These are phyloP conservation scores for Phasianus colchicus DNA, from an alignment of 2,113 vertebrate species.

Conservation along the genomic window DNA sequence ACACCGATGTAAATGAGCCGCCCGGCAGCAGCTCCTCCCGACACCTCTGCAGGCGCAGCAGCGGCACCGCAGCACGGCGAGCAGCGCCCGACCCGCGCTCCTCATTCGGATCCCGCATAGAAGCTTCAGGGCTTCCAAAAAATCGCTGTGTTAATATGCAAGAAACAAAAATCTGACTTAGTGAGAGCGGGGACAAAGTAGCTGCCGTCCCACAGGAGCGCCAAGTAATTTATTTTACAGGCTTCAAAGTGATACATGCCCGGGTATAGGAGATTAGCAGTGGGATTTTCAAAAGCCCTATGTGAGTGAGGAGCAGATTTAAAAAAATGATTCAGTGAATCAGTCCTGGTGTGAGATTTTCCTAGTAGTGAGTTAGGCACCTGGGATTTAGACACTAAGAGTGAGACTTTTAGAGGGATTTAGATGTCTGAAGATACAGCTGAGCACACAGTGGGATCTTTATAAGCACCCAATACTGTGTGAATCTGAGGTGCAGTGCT, in stretches of 20 bases:
- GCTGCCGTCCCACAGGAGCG: conserved; percentile 34
- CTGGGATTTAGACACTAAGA: conserved; percentile 62
- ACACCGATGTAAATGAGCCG: background rate
- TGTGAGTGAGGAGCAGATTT: conserved; percentile 24
- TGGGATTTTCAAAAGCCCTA: conserved; percentile 51
- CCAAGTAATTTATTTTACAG: conserved; percentile 51
- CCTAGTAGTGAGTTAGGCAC: conserved; percentile 55
- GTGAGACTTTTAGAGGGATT: conserved; percentile 61
- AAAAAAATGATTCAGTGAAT: background rate
- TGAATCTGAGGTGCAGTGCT: background rate
- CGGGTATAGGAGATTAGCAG: conserved; percentile 60
- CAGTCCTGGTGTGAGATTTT: conserved; percentile 46
- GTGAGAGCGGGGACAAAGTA: background rate
- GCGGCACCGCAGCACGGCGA: background rate
- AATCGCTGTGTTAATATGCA: conserved; percentile 5
- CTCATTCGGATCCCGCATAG: background rate
- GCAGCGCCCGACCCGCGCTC: accelerated
- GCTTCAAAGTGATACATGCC: conserved; percentile 42
- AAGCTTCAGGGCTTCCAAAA: background rate
- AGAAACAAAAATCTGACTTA: background rate
- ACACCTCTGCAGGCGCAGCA: background rate
- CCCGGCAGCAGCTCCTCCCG: conserved; percentile 12
- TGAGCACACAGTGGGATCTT: conserved; percentile 4
- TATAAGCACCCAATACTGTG: background rate
- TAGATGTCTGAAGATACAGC: conserved; percentile 59